Evolutionary conservation across 2,797 vertebrate species (phyloP).

Genomic region (Molothrus aeneus): DNA sequence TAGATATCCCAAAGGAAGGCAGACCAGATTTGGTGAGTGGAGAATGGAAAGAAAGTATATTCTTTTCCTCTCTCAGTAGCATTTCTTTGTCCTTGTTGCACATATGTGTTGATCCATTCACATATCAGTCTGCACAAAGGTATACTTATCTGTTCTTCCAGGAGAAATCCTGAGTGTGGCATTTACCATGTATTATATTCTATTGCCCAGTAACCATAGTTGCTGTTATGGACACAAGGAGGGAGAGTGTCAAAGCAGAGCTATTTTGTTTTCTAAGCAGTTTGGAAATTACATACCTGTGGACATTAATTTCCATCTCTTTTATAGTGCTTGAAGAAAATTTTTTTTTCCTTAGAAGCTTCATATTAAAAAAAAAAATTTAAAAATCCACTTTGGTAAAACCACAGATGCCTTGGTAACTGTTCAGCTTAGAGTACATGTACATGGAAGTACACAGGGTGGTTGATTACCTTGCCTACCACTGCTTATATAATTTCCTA

Average conservation of each 20-base stretch:
- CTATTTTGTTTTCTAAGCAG: not conserved
- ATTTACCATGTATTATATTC: not conserved
- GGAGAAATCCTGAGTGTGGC: not conserved
- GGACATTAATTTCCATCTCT: not conserved
- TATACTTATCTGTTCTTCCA: not conserved
- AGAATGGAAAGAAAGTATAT: not conserved
- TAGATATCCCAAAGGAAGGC: not conserved
- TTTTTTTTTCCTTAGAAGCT: not conserved
- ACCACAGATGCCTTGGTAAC: not conserved
- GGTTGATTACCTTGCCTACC: not conserved
- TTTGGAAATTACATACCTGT: not conserved
- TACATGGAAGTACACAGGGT: accelerated
- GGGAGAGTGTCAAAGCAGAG: not conserved
- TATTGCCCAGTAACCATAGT: not conserved
- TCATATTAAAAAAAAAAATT: not conserved
- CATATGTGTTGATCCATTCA: not conserved
- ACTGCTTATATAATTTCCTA: not conserved
- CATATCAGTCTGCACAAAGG: not conserved
- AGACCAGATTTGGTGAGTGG: not conserved
- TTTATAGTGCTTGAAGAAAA: not conserved
- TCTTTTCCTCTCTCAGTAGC: not conserved
- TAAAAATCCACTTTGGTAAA: not conserved
- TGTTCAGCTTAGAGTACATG: not conserved
- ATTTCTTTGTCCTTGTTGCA: not conserved
- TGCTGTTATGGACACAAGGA: not conserved